Conservation (phyloP, 2,113 vertebrate species). For the Carassius auratus region DNA sequence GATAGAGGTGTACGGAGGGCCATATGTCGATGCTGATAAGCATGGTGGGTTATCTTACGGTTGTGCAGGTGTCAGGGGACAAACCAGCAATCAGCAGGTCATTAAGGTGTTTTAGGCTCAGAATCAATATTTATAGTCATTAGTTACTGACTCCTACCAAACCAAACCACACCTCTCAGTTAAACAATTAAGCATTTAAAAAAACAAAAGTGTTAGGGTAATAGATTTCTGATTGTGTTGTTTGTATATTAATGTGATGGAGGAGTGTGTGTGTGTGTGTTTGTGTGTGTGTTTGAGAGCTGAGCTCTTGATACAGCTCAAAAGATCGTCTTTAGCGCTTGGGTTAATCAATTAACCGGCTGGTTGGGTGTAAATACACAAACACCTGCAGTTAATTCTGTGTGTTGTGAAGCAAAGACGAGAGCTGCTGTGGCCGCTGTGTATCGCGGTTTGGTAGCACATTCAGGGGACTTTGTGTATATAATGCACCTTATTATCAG, state of each 20-base stretch:
- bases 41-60: not conserved
- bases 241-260: slow-evolving; percentile 11
- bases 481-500: not conserved
- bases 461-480: not conserved
- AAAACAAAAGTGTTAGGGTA: not conserved
- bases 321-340: not conserved
- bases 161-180: slow-evolving; percentile 18
- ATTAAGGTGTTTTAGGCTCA: slow-evolving; percentile 21
- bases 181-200: not conserved
- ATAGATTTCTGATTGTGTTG: slow-evolving; percentile 24
- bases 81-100: slow-evolving; percentile 14
- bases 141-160: not conserved
- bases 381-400: not conserved
- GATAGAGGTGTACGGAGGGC: not conserved
- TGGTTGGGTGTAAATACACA: slow-evolving; percentile 12
- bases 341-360: slow-evolving; percentile 6
- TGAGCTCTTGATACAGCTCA: slow-evolving; percentile 10
- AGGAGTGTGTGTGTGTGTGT: not conserved
- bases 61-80: not conserved
- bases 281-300: not conserved
- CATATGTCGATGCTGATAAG: not conserved
- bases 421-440: not conserved
- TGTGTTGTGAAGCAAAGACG: slow-evolving; percentile 14
- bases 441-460: not conserved
- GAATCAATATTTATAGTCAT: slow-evolving; percentile 38